Evolutionary conservation across 2,113 vertebrate genomes (phyloP), one percentile per base, ranked within the genome.

Genomic region (Petroica traversi): DNA sequence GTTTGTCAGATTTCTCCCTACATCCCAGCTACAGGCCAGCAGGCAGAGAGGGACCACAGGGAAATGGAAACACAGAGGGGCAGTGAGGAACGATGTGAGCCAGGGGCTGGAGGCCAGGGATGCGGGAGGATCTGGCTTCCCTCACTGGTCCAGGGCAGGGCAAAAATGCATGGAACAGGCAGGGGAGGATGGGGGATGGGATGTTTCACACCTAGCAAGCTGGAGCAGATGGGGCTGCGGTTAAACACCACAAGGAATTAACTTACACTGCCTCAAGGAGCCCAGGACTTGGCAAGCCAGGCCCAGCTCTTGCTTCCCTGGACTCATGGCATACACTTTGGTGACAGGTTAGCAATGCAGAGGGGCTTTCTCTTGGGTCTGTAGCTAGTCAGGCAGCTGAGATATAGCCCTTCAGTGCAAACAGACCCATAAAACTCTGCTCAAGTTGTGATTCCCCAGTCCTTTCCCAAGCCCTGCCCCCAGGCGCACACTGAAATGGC

Each of bases 181-280:
- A 61, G 41, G 45, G 31, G 20, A 82, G 54, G 62, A 36, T 9
- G 85, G 94, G 93, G 91, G 82, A 85, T 88, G 92, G 94, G 86
- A 31, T n/a, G 33, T 92, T 95, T 97, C 95, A 95, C 94, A 93
- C 95, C 88, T 95, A 77, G 76, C 72, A 62, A 83, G 68, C 59
- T 84, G 86, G 41, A 93, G 91, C 95, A 92, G 91, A 93, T 88
- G 88, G 92, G 73, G 24, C 38, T 67, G 34, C 13, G 9, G 51
- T 94, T 85, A 90, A 95, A 84, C 59, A 59, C 24, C 59, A 11
- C 23, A 62, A 89, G 23, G 69, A 75, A 86, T 72, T 78, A 74
- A 89, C 68, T 57, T 52, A 55, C 51, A 36, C 54, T 66, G 88
- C 59, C 76, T 58, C 68, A 80, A 36, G 69, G 68, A 89, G 43